A percentile compares a stretch with the other conserved stretches of the same genome.
Conservation (phyloP, 2,888 invertebrate species). For the Diarsia mendica region DNA sequence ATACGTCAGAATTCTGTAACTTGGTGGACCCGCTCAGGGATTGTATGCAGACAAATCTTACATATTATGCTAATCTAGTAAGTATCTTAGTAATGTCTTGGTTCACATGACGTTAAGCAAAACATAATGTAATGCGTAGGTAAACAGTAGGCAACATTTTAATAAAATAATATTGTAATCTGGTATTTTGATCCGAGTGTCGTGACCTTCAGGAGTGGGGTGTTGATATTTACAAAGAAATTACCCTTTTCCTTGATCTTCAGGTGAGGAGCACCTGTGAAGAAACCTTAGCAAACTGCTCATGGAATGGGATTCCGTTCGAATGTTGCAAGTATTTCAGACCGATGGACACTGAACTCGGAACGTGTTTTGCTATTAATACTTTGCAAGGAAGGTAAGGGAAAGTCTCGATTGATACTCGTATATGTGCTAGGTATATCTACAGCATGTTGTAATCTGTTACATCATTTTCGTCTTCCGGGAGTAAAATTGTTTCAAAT, state of each 20-base stretch:
- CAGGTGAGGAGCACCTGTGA: conserved; percentile 91
- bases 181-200: neutral
- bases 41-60: conserved; percentile 91
- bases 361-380: conserved; percentile 92
- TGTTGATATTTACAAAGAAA: neutral
- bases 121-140: neutral
- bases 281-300: conserved; percentile 90
- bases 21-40: conserved; percentile 86
- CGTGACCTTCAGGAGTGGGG: neutral
- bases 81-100: conserved; percentile 55
- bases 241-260: neutral
- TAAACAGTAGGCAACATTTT: neutral
- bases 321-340: conserved; percentile 92
- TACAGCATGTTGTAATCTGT: conserved; percentile 22
- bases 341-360: conserved; percentile 92
- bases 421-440: conserved; percentile 1
- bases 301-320: conserved; percentile 91
- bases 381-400: conserved; percentile 91
- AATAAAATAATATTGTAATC: neutral
- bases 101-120: neutral
- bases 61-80: conserved; percentile 91
- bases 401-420: conserved; percentile 32
- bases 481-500: neutral
- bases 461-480: conserved; percentile 8
- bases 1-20: conserved; percentile 92